Evolutionary conservation across 2,888 invertebrate species (phyloP).

Genomic region (Sthenelais limicola): DNA sequence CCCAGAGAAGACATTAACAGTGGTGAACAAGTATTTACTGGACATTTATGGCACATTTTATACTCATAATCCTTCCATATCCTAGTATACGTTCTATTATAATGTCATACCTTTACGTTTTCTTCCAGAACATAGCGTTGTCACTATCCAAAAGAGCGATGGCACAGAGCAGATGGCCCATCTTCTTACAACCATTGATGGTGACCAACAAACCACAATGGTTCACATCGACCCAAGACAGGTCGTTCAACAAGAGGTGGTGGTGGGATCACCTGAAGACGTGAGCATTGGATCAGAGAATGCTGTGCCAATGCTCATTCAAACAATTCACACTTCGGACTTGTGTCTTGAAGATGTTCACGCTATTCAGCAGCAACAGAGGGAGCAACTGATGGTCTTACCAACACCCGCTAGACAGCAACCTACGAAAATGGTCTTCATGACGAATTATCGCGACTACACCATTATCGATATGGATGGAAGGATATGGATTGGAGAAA

Average conservation of each 20-base stretch:
- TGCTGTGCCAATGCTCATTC: background rate
- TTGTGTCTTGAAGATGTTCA: conserved; percentile 10
- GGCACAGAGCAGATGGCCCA: conserved; percentile 20
- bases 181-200: conserved; percentile 28
- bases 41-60: no score
- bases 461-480: conserved; percentile 6
- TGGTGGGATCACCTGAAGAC: conserved; percentile 13
- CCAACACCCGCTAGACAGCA: background rate
- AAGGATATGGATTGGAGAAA: conserved; percentile 9
- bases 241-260: conserved; percentile 21
- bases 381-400: background rate
- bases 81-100: no score
- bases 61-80: no score
- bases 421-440: conserved; percentile 23
- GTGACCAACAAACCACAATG: no score
- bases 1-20: no score
- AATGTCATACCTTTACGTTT: no score
- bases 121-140: no score
- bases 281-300: background rate
- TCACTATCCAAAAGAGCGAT: background rate
- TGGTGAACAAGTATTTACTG: no score
- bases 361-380: background rate
- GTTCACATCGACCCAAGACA: background rate
- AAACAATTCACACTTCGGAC: background rate
- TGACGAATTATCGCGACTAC: conserved; percentile 24